Conservation (phyloP, 1,140 invertebrate species). For the Himalopsyche phryganea region DNA sequence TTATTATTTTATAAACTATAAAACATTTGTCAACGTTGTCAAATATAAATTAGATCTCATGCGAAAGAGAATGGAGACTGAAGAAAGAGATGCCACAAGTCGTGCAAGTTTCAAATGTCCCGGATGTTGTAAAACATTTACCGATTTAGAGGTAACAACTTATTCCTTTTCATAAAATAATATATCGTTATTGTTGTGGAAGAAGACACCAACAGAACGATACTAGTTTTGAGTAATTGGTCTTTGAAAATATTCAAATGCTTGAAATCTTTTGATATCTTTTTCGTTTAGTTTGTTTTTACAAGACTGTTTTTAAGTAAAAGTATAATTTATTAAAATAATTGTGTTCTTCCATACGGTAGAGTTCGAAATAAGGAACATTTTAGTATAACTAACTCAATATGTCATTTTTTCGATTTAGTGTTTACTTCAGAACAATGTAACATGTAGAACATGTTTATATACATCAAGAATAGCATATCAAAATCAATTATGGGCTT, state of each 20-base stretch:
- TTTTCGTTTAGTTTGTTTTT: too few relatives aligned
- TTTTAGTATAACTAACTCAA: too few relatives aligned
- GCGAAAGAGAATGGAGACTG: conserved; percentile 91
- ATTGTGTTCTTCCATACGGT: too few relatives aligned
- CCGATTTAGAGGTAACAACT: conserved; percentile 68
- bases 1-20: conserved; percentile 98
- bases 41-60: conserved; percentile 97
- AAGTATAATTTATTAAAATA: too few relatives aligned
- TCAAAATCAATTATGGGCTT: too few relatives aligned
- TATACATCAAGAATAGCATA: too few relatives aligned
- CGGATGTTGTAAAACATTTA: conserved; percentile 87
- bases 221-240: neutral
- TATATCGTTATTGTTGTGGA: neutral
- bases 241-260: neutral
- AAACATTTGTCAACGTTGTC: conserved; percentile 94
- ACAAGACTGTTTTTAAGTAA: too few relatives aligned
- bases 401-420: too few relatives aligned
- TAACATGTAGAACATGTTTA: neutral
- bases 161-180: neutral
- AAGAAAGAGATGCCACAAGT: conserved; percentile 90
- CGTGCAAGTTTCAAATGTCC: conserved; percentile 93
- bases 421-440: neutral
- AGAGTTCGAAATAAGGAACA: too few relatives aligned
- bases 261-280: neutral
- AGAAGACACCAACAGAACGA: too few relatives aligned